Percentiles rank a stretch among this genome's conserved stretches.
These are phyloP conservation scores for Cydia splendana DNA, from an alignment of 1,140 invertebrate genomes.

Conservation along the genomic window DNA sequence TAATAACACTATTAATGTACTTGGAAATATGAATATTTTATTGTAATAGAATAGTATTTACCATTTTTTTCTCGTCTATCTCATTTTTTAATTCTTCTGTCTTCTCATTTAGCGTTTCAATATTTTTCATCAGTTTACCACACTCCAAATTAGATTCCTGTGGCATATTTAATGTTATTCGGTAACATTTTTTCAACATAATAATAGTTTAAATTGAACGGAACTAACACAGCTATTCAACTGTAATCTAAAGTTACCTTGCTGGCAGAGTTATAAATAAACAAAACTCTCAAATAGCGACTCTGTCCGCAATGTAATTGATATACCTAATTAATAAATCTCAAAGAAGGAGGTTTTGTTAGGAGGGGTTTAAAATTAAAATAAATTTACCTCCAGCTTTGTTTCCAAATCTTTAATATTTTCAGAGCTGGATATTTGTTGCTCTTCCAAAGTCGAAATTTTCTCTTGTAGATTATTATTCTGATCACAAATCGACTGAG, in stretches of 20 bases:
- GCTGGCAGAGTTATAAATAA: too few relatives aligned
- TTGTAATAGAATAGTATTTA: not conserved
- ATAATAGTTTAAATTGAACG: too few relatives aligned
- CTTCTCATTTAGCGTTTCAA: constrained; percentile 34
- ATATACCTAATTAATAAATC: too few relatives aligned
- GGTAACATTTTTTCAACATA: too few relatives aligned
- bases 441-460: constrained; percentile 44
- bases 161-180: not conserved
- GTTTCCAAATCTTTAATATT: constrained; percentile 38
- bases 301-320: too few relatives aligned
- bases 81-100: constrained; percentile 38
- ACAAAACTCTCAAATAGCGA: too few relatives aligned
- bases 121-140: not conserved
- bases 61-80: constrained; percentile 10
- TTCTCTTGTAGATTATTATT: constrained; percentile 46
- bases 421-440: constrained; percentile 31
- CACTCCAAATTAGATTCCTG: constrained; percentile 7
- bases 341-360: too few relatives aligned
- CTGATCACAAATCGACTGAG: constrained; percentile 44
- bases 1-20: not conserved
- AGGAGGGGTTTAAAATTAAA: too few relatives aligned
- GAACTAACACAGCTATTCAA: too few relatives aligned
- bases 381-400: constrained; percentile 40
- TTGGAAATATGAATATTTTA: not conserved
- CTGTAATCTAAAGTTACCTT: too few relatives aligned